Percentiles rank a stretch among this genome's conserved stretches.
phyloP scores from a whole-genome alignment of 2,797 vertebrate species.

The Leptodactylus fallax region DNA sequence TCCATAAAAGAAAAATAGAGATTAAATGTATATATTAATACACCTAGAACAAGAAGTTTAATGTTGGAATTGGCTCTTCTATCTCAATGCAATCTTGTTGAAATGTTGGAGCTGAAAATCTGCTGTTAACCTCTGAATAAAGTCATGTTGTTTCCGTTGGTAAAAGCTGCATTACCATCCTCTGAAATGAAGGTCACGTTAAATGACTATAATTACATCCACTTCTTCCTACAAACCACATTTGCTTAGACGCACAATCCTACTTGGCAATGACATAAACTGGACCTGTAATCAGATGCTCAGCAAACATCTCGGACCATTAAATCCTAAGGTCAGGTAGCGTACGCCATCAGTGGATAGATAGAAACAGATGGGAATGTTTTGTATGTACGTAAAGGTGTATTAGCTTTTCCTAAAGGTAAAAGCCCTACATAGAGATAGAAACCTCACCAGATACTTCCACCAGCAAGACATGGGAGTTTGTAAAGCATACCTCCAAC shows the following conservation, averaged over 20 bases:
- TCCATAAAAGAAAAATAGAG: no score
- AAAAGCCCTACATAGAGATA: not conserved
- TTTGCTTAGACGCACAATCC: slow-evolving; percentile 42
- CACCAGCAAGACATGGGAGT: no score
- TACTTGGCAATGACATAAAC: slow-evolving; percentile 28
- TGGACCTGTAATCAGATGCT: slow-evolving; percentile 13
- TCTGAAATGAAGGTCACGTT: slow-evolving; percentile 51
- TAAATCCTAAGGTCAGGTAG: not conserved
- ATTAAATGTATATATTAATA: no score
- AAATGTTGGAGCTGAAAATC: not conserved
- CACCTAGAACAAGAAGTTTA: not conserved
- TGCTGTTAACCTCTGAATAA: slow-evolving; percentile 35
- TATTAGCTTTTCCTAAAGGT: no score
- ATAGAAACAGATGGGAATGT: not conserved
- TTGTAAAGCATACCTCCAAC: no score
- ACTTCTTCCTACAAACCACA: slow-evolving; percentile 40
- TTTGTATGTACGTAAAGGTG: not conserved
- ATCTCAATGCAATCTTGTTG: not conserved
- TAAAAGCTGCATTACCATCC: slow-evolving; percentile 33
- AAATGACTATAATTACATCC: slow-evolving; percentile 54
- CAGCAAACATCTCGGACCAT: not conserved
- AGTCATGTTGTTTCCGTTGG: slow-evolving; percentile 37
- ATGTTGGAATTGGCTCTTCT: not conserved
- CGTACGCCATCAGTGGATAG: not conserved
- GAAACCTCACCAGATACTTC: no score